phyloP scores from a whole-genome alignment of 2,888 invertebrate species.

The Leucoptera coffeella region DNA sequence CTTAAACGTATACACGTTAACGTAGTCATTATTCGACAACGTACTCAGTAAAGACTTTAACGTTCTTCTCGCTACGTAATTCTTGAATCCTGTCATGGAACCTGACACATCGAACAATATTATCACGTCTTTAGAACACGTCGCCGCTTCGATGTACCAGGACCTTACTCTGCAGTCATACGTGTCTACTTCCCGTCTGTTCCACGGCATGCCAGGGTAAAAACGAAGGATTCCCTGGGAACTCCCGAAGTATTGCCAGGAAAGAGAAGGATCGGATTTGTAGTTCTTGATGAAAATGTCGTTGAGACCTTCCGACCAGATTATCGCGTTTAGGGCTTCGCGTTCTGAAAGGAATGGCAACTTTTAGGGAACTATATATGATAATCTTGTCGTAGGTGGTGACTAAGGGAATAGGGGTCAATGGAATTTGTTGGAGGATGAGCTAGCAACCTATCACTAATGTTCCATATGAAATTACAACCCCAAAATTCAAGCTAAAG shows the following conservation, averaged over 20 bases:
- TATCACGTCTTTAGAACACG: constrained; percentile 95
- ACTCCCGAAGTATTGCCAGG: constrained; percentile 98
- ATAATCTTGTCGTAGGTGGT: no score
- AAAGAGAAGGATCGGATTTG: constrained; percentile 79
- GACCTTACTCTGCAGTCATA: constrained; percentile 90
- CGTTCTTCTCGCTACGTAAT: constrained; percentile 77
- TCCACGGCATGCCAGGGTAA: constrained; percentile 81
- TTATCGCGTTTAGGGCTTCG: constrained; percentile 49
- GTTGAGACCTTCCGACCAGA: constrained; percentile 86
- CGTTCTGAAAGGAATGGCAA: constrained; percentile 22
- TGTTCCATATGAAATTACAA: no score
- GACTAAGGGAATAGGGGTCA: no score
- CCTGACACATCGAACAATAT: constrained; percentile 94
- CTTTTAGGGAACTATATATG: no score
- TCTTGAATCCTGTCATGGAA: constrained; percentile 85
- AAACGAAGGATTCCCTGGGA: constrained; percentile 87
- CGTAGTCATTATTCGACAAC: constrained; percentile 95
- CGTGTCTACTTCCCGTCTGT: constrained; percentile 50
- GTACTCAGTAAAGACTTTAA: constrained; percentile 87
- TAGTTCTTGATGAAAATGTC: constrained; percentile 80
- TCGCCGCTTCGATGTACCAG: constrained; percentile 97
- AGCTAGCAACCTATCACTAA: no score
- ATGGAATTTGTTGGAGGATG: no score
- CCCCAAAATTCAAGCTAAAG: no score
- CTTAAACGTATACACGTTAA: constrained; percentile 85